Conservation (phyloP, 2,888 invertebrate species). For the Spodoptera exigua region DNA sequence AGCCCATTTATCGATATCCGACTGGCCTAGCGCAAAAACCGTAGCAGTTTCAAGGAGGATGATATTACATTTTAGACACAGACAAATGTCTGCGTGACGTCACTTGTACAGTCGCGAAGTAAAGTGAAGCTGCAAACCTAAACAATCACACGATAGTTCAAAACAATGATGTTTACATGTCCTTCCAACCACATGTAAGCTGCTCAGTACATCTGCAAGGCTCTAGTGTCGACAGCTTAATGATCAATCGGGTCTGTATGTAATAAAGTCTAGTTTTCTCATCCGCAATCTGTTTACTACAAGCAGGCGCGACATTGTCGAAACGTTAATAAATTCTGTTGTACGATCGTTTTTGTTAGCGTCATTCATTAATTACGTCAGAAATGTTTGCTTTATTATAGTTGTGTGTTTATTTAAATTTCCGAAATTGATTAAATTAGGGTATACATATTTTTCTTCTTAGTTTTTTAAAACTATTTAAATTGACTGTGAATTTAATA, state of each 20-base stretch:
- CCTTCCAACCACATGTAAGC: conserved; percentile 65
- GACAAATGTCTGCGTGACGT: conserved; percentile 54
- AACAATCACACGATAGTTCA: conserved; percentile 74
- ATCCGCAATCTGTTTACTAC: conserved; percentile 52
- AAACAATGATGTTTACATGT: conserved; percentile 65
- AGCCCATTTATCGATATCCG: conserved; percentile 31
- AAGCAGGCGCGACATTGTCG: conserved; percentile 45
- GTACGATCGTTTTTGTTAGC: not conserved
- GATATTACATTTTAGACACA: conserved; percentile 40
- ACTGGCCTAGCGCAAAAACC: conserved; percentile 35
- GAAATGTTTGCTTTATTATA: not conserved
- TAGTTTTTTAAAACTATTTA: too few species aligned
- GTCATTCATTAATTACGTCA: conserved; percentile 8
- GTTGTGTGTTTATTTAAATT: too few species aligned
- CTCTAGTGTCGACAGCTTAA: conserved; percentile 73
- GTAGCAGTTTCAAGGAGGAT: conserved; percentile 35
- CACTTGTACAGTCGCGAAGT: conserved; percentile 49
- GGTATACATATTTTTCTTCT: too few species aligned
- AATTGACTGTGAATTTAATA: too few species aligned
- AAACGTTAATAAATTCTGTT: conserved; percentile 27
- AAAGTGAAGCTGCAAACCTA: conserved; percentile 65
- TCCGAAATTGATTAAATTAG: too few species aligned
- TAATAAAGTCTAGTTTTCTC: conserved; percentile 63
- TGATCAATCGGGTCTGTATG: conserved; percentile 59
- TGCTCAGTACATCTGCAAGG: conserved; percentile 64